These are phyloP conservation scores for Acheta domesticus DNA, from an alignment of 2,888 invertebrate genomes.

Conservation along the genomic window DNA sequence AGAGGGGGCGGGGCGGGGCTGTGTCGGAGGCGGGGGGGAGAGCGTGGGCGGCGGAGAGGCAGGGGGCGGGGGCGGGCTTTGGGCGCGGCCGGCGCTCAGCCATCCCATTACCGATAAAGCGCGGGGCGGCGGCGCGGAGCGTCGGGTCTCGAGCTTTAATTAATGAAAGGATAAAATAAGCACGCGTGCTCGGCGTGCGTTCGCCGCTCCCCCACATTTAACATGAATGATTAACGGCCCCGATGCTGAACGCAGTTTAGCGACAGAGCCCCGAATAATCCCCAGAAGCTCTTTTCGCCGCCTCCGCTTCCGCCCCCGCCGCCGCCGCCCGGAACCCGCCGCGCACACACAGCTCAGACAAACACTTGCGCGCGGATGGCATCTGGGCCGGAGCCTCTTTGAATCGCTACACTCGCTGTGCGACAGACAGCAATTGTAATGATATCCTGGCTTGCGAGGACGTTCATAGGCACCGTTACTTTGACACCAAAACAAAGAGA, in stretches of 20 bases:
- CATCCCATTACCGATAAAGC: neutral
- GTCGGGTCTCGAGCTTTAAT: neutral
- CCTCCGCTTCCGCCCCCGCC: neutral
- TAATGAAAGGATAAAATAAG: slow-evolving; percentile 11
- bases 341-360: no score
- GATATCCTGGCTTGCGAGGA: no score
- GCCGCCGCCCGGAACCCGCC: neutral
- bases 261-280: neutral
- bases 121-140: neutral
- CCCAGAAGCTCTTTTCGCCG: neutral
- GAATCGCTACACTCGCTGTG: no score
- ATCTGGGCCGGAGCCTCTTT: no score
- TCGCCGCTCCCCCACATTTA: neutral
- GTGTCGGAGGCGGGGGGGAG: no score
- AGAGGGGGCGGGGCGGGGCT: no score
- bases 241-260: neutral
- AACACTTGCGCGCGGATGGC: no score
- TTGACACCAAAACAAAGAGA: no score
- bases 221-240: slow-evolving; percentile 1
- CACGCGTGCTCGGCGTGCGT: neutral
- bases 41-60: neutral
- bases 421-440: no score
- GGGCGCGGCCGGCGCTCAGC: neutral
- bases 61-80: neutral
- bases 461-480: no score